Conservation (phyloP, 2,797 vertebrate genomes). For the Malurus leucopterus region DNA sequence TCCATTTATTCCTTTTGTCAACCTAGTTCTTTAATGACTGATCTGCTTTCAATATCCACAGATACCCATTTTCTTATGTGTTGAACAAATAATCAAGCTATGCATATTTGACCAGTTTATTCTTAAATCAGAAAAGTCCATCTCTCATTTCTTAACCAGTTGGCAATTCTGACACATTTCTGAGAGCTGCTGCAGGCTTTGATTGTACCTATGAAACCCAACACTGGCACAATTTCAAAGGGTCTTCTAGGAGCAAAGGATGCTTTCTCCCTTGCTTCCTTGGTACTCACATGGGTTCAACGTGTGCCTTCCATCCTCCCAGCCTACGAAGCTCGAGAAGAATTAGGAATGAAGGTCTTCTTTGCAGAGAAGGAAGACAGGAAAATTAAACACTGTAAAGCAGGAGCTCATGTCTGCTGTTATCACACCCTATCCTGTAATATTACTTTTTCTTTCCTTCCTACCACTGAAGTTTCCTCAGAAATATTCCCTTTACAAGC, state of each 20-base stretch:
- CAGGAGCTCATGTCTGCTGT: neutral
- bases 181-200: neutral
- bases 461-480: neutral
- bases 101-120: neutral
- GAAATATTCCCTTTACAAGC: neutral
- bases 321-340: neutral
- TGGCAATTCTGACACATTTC: neutral
- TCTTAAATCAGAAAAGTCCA: neutral
- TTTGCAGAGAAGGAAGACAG: neutral
- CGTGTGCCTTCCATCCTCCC: fast-evolving
- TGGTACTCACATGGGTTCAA: neutral
- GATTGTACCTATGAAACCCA: neutral
- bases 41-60: neutral
- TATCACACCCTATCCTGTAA: neutral
- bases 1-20: neutral
- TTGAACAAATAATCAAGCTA: neutral
- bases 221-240: neutral
- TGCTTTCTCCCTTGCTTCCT: neutral
- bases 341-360: neutral
- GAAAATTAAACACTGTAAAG: neutral
- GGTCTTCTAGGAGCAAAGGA: neutral
- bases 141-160: neutral
- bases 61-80: neutral
- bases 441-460: neutral
- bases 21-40: neutral